Evolutionary conservation across 2,888 invertebrate species (phyloP).

Genomic region (Drepanosiphum platanoidis): DNA sequence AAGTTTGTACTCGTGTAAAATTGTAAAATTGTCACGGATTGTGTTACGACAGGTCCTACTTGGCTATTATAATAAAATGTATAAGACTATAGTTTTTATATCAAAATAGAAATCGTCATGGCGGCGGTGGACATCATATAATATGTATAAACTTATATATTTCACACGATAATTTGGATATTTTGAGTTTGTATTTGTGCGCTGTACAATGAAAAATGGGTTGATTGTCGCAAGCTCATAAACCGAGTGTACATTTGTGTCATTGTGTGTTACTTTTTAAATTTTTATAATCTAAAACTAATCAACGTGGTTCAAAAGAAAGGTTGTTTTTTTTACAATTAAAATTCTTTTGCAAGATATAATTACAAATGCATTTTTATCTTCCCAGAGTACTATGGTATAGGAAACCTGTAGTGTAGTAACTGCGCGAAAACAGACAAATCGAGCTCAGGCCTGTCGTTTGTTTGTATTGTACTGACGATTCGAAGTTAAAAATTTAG

Average conservation of each 20-base stretch:
- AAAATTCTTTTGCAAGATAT: background rate
- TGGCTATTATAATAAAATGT: too few species aligned
- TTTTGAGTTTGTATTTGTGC: conserved; percentile 14
- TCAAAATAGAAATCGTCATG: background rate
- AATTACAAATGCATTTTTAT: background rate
- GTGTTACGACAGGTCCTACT: too few species aligned
- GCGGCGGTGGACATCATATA: background rate
- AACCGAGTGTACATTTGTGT: background rate
- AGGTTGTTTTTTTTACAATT: conserved; percentile 8
- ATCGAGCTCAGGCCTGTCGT: background rate
- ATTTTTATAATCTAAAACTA: conserved; percentile 7
- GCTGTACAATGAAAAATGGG: conserved; percentile 6
- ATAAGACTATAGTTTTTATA: background rate
- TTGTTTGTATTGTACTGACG: background rate
- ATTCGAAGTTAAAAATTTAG: background rate
- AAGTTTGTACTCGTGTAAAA: conserved; percentile 19
- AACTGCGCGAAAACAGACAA: background rate
- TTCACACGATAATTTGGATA: background rate
- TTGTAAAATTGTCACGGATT: conserved; percentile 1
- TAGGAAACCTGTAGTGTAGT: background rate
- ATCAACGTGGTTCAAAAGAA: background rate
- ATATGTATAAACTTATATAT: too few species aligned
- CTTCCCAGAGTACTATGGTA: background rate
- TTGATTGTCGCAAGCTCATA: conserved; percentile 48
- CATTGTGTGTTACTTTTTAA: background rate